A percentile compares a stretch with the other conserved stretches of the same genome.
phyloP scores from a whole-genome alignment of 1,140 invertebrate species.

The Whitmania pigra region DNA sequence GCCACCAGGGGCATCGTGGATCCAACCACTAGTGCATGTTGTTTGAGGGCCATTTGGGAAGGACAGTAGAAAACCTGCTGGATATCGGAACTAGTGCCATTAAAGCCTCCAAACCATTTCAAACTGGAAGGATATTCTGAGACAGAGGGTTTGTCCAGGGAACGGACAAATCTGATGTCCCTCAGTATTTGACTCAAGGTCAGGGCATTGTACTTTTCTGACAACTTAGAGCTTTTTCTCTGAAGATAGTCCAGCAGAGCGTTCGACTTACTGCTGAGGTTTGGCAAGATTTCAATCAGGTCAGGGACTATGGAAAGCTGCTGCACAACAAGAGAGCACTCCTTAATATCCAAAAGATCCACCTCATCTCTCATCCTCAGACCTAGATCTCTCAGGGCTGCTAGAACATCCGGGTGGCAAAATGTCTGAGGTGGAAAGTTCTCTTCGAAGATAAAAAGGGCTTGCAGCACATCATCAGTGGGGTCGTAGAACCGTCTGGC shows the following conservation, averaged over 20 bases:
- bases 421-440: slow-evolving; percentile 21
- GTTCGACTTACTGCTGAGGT: slow-evolving; percentile 16
- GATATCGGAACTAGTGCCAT: neutral
- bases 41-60: slow-evolving; percentile 7
- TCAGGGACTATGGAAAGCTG: slow-evolving; percentile 1
- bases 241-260: slow-evolving; percentile 21
- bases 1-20: slow-evolving; percentile 21
- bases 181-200: slow-evolving; percentile 11
- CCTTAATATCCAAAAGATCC: slow-evolving; percentile 18
- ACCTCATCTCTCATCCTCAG: slow-evolving; percentile 22
- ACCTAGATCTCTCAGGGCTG: slow-evolving; percentile 20
- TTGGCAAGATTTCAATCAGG: neutral
- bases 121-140: neutral
- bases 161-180: slow-evolving; percentile 19
- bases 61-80: slow-evolving; percentile 18
- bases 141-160: neutral
- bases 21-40: slow-evolving; percentile 11
- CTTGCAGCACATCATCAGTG: slow-evolving; percentile 16
- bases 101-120: neutral
- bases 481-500: slow-evolving; percentile 24
- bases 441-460: slow-evolving; percentile 21
- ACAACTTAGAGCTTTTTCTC: slow-evolving; percentile 5
- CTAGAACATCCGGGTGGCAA: slow-evolving; percentile 15
- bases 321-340: slow-evolving; percentile 14
- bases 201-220: slow-evolving; percentile 8